Base-by-base conservation (phyloP, 1,140 invertebrate species). In the Ceratitis capitata region DNA sequence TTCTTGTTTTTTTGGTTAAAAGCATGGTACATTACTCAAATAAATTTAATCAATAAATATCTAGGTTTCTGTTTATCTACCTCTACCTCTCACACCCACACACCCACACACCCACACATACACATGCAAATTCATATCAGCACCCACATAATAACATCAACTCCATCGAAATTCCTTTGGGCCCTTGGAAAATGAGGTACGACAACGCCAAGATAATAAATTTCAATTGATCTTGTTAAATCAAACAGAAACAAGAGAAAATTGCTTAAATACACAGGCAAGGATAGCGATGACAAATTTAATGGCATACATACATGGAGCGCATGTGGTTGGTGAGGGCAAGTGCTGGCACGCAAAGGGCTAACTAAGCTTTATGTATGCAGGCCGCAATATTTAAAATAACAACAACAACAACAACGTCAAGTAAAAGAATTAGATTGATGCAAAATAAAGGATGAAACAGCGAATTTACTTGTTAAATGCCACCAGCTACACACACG, bases 141-240 rank as follows among this genome's bases (percentile, higher is more conserved):
- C n/a, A n/a, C n/a, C 7, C 51, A 53, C 47, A 14, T 5, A 53
- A 53, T 4, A 53, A 53, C 32, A 16, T 69, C 32, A 35, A 19
- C 32, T 14, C 32, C 16, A 9, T 19, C 16, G 19, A 56, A 56
- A 69, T 7, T 1, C 3, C 35, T n/a, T 39, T 69, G n/a, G 14
- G 16, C 16, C 61, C 61, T 6, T 69, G 29, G 61, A 35, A 69
- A 69, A 69, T 69, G 61, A 69, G 16, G 32, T 69, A 69, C 61
- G 32, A 69, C 61, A 29, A 1, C 4, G 61, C 32, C 39, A 32
- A 39, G 61, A 39, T 69, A 69, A 69, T 69, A 69, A 69, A 69
- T 69, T 69, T 69, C 61, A 69, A 69, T 69, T 69, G 61, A 69
- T 69, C 61, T 69, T 69, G 61, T 69, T 69, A 69, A 69, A 69